Conservation (phyloP, 2,888 invertebrate genomes). For the Pheosia tremula region DNA sequence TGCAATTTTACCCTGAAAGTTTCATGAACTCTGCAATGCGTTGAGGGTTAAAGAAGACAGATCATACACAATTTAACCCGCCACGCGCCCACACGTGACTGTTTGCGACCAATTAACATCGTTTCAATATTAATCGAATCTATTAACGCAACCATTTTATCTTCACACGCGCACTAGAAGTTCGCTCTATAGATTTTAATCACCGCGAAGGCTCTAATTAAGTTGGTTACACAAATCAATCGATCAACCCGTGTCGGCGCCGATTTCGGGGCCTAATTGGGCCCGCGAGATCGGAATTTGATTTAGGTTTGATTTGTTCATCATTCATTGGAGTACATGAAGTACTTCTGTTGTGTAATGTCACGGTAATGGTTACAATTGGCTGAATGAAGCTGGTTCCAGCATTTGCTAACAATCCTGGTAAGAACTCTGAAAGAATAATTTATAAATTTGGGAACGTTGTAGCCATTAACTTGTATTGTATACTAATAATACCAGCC, state of each 20-base stretch:
- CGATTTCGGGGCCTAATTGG: constrained; percentile 43
- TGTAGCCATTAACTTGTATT: no score
- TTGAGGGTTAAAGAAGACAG: neutral
- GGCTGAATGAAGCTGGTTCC: neutral
- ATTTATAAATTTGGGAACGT: no score
- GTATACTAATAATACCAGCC: no score
- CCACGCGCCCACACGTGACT: constrained; percentile 29
- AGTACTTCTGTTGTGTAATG: constrained; percentile 13
- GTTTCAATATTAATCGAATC: constrained; percentile 40
- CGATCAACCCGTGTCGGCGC: constrained; percentile 39
- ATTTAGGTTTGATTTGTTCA: constrained; percentile 41
- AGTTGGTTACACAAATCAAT: constrained; percentile 41
- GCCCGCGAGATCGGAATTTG: constrained; percentile 35
- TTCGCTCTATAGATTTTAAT: constrained; percentile 18
- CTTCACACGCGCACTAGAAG: constrained; percentile 9
- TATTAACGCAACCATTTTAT: constrained; percentile 24
- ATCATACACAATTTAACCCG: constrained; percentile 10
- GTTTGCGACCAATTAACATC: constrained; percentile 33
- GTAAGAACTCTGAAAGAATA: no score
- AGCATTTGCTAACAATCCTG: no score
- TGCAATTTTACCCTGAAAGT: no score
- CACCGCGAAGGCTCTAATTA: constrained; percentile 28
- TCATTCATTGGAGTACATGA: constrained; percentile 18
- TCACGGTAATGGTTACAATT: neutral
- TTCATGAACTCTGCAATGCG: neutral